Evolutionary conservation across 1,140 invertebrate genomes (phyloP), one percentile per base, ranked within the genome.

Genomic region (Mya arenaria): DNA sequence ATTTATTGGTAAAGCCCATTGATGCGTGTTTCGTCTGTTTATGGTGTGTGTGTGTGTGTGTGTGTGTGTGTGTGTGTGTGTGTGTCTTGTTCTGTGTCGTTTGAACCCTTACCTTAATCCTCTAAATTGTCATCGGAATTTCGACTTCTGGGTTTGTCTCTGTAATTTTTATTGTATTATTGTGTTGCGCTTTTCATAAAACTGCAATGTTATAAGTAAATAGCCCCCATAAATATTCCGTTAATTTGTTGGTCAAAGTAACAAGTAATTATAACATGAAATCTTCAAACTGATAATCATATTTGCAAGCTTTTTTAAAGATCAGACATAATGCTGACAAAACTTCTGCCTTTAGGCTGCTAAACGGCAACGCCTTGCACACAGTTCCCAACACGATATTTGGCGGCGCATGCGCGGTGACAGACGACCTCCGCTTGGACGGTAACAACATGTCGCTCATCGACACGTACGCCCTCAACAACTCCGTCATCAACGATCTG

Each of bases 301-400:
- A 13, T 48, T n/a, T n/a, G 10, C n/a, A 13, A 48, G 10, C 44
- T 48, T 48, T n/a, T 13, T 13, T 10, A 48, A 48, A 13, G 10
- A 10, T 48, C 10, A 13, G 10, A 48, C n/a, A 13, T 48, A 10
- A 48, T 48, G 10, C n/a, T 10, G 44, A 13, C 10, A 62, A 28
- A 1, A 28, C 4, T 23, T 32, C 6, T 44, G 13, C 39, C 19
- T 78, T 82, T 28, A 88, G 87, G 25, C 52, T 85, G 25, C 55
- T 88, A 48, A 58, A 79, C n/a, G 72, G 83, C 25, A 89, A 89
- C 71, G 32, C 81, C n/a, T 62, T 89, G 5, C n/a, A 65, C 13
- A 56, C 69, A 0, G 28, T 89, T 2, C 41, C 82, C 2, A 62
- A 52, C 28, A 34, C 66, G 1, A 75, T 82, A 19, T 88, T 88